Percentiles rank a stretch among this genome's conserved stretches.
These are phyloP conservation scores for Drosophila sproati DNA, from an alignment of 1,140 invertebrate species.

Conservation along the genomic window DNA sequence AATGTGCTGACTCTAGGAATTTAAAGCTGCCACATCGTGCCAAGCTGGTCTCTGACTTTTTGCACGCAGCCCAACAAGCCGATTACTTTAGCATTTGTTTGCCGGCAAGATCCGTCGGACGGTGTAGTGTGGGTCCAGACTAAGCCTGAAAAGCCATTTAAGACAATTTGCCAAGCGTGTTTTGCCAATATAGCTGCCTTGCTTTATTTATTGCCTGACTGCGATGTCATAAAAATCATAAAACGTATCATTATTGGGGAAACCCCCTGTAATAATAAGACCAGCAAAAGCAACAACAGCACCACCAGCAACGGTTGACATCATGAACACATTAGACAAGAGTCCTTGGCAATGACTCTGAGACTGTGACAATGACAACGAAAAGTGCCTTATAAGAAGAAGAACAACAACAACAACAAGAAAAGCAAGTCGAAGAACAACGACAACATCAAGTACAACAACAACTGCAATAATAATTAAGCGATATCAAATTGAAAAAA, in stretches of 20 bases:
- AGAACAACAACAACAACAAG: constrained; percentile 53
- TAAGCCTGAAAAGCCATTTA: constrained; percentile 43
- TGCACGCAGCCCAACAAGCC: constrained; percentile 57
- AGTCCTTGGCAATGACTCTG: constrained; percentile 52
- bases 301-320: not conserved
- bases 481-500: constrained; percentile 80
- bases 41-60: constrained; percentile 75
- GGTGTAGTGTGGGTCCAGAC: constrained; percentile 9
- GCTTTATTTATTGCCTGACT: constrained; percentile 73
- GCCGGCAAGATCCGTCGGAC: constrained; percentile 40
- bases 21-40: constrained; percentile 77
- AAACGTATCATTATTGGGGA: constrained; percentile 68
- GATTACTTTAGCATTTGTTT: constrained; percentile 80
- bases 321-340: constrained; percentile 53
- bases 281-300: constrained; percentile 17
- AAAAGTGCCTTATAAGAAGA: constrained; percentile 73
- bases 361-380: constrained; percentile 75
- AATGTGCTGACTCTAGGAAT: constrained; percentile 73
- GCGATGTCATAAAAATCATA: constrained; percentile 76
- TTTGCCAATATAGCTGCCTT: constrained; percentile 30
- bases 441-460: constrained; percentile 35
- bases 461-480: constrained; percentile 73
- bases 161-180: constrained; percentile 22
- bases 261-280: constrained; percentile 50
- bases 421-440: constrained; percentile 58